Base-by-base conservation (phyloP, 2,797 vertebrate genomes). In the Cryptoprocta ferox region DNA sequence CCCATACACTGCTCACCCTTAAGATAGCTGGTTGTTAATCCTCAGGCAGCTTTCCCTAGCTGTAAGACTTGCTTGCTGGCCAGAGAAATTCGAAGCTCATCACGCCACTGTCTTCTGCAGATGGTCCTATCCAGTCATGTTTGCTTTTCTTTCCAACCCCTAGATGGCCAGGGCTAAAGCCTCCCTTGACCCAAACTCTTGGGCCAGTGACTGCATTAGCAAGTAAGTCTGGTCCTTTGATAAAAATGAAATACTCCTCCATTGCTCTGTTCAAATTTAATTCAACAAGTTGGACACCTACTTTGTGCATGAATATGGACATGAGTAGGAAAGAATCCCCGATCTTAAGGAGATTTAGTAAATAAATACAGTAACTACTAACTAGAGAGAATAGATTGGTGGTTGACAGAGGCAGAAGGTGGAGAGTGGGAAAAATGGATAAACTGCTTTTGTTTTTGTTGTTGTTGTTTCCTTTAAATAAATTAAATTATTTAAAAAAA, bases 121-220 rank as follows among this genome's bases (percentile, higher is more conserved):
- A 9, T 37, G 30, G 7, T 63, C 19, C 56, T 16, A 45, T 37
- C 35, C 18, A n/a, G 14, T 86, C 35, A 56, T 39, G 85, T 94
- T 71, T 42, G 5, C 78, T 71, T 83, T 75, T 19, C 32, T 4
- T 13, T 45, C 28, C 7, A 68, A 15, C 15, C 16, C 19, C 26
- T 84, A 48, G 45, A 61, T 87, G 45, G 28, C 79, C n/a, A 92
- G 53, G 3, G 24, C 19, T 91, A 85, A 63, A 87, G 16, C 35
- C 59, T 86, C 53, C 76, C 16, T 95, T 96, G 28, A 61, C 61
- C 45, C 56, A 80, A 92, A 94, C 84, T 84, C 71, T 82, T 75
- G 16, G 56, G 15, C 21, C 19, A 45, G 11, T 66, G 48, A 73
- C 16, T 56, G 5, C 50, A 48, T 81, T 75, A 70, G 89, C 80